Percentiles rank a stretch among this genome's conserved stretches.
Evolutionary conservation across 2,113 vertebrate genomes (phyloP).

Genomic region (Scomber scombrus): DNA sequence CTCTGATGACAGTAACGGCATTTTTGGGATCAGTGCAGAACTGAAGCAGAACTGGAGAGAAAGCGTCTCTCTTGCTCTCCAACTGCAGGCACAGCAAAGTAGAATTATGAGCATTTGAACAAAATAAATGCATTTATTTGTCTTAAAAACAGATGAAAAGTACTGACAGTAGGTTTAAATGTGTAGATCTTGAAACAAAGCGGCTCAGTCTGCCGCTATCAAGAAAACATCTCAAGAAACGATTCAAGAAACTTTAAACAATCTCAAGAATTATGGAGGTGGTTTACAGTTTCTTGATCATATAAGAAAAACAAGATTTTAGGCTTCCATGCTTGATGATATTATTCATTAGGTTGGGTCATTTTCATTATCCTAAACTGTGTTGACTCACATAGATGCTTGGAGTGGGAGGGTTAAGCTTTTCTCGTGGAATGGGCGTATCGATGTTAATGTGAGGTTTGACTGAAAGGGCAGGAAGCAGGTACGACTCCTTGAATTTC

Average conservation of each 20-base stretch:
- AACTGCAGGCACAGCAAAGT: constrained; percentile 79
- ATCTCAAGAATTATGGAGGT: not conserved
- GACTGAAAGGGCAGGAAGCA: constrained; percentile 88
- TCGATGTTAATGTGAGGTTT: constrained; percentile 85
- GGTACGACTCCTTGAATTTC: constrained; percentile 90
- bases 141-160: constrained; percentile 13
- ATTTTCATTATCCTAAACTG: not conserved
- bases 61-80: constrained; percentile 93
- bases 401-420: constrained; percentile 92
- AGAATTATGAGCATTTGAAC: not conserved
- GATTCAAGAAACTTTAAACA: not conserved
- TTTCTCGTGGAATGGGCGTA: constrained; percentile 87
- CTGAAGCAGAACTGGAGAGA: constrained; percentile 92
- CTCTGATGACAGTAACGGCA: constrained; percentile 93
- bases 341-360: not conserved
- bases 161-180: constrained; percentile 17
- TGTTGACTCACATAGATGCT: constrained; percentile 91
- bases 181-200: constrained; percentile 14
- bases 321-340: not conserved
- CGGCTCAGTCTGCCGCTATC: constrained; percentile 20
- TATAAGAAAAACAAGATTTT: constrained; percentile 3
- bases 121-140: not conserved
- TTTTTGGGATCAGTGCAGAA: constrained; percentile 95
- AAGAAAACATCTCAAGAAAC: not conserved
- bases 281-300: not conserved